Percentiles rank a stretch among this genome's conserved stretches.
Conservation (phyloP, 1,140 invertebrate genomes). For the Campoletis sonorensis region DNA sequence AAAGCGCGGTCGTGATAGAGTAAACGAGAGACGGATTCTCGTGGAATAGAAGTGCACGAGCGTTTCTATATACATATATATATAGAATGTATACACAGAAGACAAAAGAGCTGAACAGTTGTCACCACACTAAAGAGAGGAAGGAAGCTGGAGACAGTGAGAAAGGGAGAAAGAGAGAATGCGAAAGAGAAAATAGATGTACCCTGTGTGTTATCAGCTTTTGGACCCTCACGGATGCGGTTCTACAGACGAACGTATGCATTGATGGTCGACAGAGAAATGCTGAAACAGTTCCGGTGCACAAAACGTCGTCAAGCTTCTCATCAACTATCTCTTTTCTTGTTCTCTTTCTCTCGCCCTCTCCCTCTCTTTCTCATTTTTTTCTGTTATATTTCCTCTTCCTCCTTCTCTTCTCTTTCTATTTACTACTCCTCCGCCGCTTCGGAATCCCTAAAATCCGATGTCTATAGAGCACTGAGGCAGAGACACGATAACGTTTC, state of each 20-base stretch:
- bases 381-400: too few species aligned
- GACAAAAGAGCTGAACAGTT: slow-evolving; percentile 15
- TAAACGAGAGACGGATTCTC: not conserved
- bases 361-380: not conserved
- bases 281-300: slow-evolving; percentile 13
- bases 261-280: not conserved
- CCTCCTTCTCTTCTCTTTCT: not conserved
- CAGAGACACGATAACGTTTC: slow-evolving; percentile 25
- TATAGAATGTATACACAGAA: not conserved
- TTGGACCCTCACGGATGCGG: not conserved
- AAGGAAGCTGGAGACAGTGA: slow-evolving; percentile 4
- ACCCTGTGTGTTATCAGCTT: slow-evolving; percentile 23
- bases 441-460: slow-evolving; percentile 15
- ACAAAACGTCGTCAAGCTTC: slow-evolving; percentile 19
- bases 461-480: slow-evolving; percentile 20
- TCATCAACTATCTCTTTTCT: not conserved
- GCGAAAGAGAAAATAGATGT: not conserved
- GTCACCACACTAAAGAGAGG: slow-evolving; percentile 10
- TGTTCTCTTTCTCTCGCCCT: not conserved
- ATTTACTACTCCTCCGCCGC: not conserved
- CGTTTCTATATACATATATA: not conserved
- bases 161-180: not conserved
- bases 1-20: slow-evolving; percentile 3
- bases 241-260: not conserved
- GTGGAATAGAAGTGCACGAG: not conserved